Conservation (phyloP, 2,797 vertebrate genomes). For the Micropoecilia bifurca region DNA sequence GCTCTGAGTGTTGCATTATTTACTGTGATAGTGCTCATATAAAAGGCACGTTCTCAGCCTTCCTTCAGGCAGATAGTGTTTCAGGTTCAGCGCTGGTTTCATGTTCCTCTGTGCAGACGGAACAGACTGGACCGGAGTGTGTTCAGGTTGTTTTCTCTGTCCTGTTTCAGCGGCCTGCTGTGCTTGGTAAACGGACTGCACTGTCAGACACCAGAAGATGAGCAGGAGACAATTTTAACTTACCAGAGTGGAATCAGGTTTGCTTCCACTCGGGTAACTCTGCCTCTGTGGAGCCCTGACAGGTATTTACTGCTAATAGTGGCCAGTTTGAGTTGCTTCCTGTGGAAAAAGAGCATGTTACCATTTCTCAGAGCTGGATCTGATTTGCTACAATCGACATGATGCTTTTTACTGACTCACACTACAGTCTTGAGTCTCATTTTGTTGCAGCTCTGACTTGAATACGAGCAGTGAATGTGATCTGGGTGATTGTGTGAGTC, state of each 20-base stretch:
- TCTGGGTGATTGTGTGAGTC: constrained; percentile 48
- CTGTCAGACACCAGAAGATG: constrained; percentile 28
- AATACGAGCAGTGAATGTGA: constrained; percentile 49
- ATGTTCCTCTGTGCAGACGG: constrained; percentile 47
- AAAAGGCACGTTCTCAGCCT: constrained; percentile 47
- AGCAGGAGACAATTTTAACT: constrained; percentile 51
- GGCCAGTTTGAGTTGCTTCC: background rate
- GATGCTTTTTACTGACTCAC: background rate
- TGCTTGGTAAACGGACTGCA: constrained; percentile 37
- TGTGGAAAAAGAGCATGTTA: background rate
- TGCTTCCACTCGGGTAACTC: constrained; percentile 8
- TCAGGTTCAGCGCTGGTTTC: constrained; percentile 60
- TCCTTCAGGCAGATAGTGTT: constrained; percentile 59
- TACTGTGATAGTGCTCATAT: constrained; percentile 38
- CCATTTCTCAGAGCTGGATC: background rate
- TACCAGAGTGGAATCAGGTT: constrained; percentile 24
- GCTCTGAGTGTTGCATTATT: constrained; percentile 35
- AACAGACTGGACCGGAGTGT: constrained; percentile 37
- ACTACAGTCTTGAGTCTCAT: background rate
- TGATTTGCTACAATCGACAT: background rate
- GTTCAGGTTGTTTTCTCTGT: constrained; percentile 41
- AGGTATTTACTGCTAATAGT: constrained; percentile 64
- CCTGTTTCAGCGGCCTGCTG: constrained; percentile 46
- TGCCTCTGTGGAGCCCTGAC: constrained; percentile 28
- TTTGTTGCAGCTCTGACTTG: constrained; percentile 30